A percentile compares a stretch with the other conserved stretches of the same genome.
phyloP scores from a whole-genome alignment of 1,140 invertebrate genomes.

The Psilanteris sp. region DNA sequence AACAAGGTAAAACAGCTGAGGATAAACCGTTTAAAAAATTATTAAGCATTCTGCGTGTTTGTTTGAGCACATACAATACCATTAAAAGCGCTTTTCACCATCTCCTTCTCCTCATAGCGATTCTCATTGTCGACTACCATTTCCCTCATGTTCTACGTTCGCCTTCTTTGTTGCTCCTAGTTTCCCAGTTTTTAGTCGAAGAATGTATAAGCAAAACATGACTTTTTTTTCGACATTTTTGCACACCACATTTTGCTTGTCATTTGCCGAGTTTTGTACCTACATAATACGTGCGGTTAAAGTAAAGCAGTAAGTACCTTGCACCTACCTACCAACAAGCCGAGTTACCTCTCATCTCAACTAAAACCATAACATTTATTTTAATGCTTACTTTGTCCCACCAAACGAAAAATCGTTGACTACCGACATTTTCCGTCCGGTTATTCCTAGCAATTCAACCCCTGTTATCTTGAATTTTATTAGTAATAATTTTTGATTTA shows the following conservation, averaged over 20 bases:
- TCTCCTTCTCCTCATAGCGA: constrained; percentile 36
- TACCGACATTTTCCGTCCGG: constrained; percentile 23
- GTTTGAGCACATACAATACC: constrained; percentile 70
- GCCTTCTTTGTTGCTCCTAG: constrained; percentile 21
- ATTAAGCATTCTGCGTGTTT: constrained; percentile 70
- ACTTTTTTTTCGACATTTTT: constrained; percentile 58
- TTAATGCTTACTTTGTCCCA: constrained; percentile 60
- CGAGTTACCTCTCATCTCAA: constrained; percentile 46
- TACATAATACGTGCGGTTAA: constrained; percentile 56
- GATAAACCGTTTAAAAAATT: constrained; percentile 67
- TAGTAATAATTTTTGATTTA: constrained; percentile 17
- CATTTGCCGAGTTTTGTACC: constrained; percentile 57
- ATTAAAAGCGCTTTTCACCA: constrained; percentile 68
- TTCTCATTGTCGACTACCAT: constrained; percentile 56
- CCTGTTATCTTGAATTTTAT: constrained; percentile 49
- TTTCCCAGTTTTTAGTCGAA: constrained; percentile 50
- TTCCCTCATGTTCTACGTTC: constrained; percentile 17
- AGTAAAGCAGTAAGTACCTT: constrained; percentile 57
- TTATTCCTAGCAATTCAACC: constrained; percentile 32
- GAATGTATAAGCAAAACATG: constrained; percentile 54
- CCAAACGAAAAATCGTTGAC: constrained; percentile 53
- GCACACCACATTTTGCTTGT: constrained; percentile 43
- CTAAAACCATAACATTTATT: constrained; percentile 64
- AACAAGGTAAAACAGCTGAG: constrained; percentile 51
- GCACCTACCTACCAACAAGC: constrained; percentile 44